Evolutionary conservation across 2,113 vertebrate genomes (phyloP).

Genomic region (Ceratotherium simum): DNA sequence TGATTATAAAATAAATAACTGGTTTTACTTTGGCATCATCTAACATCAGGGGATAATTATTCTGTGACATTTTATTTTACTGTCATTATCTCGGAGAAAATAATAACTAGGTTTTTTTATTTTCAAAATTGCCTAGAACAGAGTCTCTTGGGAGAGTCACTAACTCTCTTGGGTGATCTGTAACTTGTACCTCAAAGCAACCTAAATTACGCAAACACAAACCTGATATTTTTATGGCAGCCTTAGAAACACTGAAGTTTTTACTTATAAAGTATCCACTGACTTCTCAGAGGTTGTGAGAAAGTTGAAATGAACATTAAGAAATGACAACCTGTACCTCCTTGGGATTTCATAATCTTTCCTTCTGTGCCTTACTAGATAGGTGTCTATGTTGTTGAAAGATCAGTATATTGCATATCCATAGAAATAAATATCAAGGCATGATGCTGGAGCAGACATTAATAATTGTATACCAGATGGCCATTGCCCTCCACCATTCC

Average conservation of each 20-base stretch:
- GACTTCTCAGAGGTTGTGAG: not conserved
- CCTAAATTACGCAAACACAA: not conserved
- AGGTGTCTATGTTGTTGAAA: not conserved
- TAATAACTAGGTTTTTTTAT: not conserved
- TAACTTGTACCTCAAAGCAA: not conserved
- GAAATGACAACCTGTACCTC: not conserved
- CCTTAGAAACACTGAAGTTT: not conserved
- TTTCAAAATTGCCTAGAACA: not conserved
- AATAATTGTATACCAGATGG: not conserved
- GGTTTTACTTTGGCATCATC: constrained; percentile 52
- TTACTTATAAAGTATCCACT: not conserved
- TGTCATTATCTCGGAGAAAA: constrained; percentile 36
- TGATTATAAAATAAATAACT: constrained; percentile 76
- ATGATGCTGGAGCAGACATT: not conserved
- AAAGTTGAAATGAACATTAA: not conserved
- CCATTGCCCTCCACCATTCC: not conserved
- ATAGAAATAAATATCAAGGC: not conserved
- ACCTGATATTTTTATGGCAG: not conserved
- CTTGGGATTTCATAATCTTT: not conserved
- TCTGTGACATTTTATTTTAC: constrained; percentile 67
- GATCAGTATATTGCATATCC: not conserved
- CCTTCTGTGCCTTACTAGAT: not conserved
- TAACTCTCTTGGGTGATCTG: not conserved
- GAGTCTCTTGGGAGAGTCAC: not conserved
- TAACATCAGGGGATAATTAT: constrained; percentile 62